Conservation (phyloP, 2,113 vertebrate genomes). For the Choloepus hoffmanni region DNA sequence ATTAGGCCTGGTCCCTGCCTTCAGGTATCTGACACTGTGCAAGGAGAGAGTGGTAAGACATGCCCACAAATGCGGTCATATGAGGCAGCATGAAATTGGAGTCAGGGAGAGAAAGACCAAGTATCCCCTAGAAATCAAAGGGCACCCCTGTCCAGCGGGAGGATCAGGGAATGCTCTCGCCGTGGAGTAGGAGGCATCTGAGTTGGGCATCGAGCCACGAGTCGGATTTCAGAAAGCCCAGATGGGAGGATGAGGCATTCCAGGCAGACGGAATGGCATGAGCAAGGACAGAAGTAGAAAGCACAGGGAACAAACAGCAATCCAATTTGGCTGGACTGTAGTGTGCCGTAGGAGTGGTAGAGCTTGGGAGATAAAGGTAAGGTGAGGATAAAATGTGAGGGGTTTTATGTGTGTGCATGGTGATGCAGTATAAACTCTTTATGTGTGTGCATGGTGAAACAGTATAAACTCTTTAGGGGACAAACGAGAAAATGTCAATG, state of each 20-base stretch:
- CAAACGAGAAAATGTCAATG: neutral
- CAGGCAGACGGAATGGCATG: constrained; percentile 32
- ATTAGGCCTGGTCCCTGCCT: neutral
- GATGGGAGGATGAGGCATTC: neutral
- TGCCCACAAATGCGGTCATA: neutral
- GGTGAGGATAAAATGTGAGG: constrained; percentile 32
- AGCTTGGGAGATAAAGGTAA: constrained; percentile 34
- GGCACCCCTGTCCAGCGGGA: neutral
- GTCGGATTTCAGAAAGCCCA: constrained; percentile 61
- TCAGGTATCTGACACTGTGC: neutral
- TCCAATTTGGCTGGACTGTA: neutral
- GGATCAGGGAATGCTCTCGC: neutral
- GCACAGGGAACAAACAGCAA: constrained; percentile 11
- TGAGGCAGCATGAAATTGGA: neutral
- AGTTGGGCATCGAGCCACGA: constrained; percentile 29
- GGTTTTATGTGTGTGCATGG: neutral
- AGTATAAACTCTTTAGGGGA: neutral
- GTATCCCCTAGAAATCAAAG: neutral
- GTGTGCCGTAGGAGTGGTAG: neutral
- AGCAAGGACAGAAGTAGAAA: constrained; percentile 57
- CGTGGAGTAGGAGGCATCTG: neutral
- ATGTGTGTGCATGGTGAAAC: neutral
- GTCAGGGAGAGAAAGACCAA: neutral
- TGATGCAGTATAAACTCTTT: too few relatives aligned
- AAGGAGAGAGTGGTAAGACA: neutral